Conservation (phyloP, 2,113 vertebrate genomes). For the Erpornis zantholeuca region DNA sequence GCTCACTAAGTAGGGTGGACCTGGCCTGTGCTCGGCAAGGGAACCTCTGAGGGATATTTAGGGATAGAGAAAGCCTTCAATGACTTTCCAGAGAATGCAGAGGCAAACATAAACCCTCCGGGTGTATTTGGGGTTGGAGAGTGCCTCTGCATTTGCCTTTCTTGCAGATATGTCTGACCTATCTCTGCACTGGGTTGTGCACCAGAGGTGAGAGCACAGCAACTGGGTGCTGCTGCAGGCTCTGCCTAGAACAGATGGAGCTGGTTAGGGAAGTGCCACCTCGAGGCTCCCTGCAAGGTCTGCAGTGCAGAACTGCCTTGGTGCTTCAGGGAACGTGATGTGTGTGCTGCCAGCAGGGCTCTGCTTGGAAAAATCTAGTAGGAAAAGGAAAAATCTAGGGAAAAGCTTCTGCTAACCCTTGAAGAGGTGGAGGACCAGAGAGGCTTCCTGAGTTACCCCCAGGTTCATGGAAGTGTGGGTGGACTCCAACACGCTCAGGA, state of each 20-base stretch:
- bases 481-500: neutral
- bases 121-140: neutral
- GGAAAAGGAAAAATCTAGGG: neutral
- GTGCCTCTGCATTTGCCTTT: neutral
- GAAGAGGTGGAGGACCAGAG: neutral
- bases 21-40: neutral
- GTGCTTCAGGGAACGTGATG: neutral
- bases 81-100: neutral
- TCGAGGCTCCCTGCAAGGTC: neutral
- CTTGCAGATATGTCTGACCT: neutral
- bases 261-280: neutral
- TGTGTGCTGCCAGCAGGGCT: fast-evolving
- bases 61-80: neutral
- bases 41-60: neutral
- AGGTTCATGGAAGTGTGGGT: neutral
- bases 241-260: neutral
- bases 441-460: neutral
- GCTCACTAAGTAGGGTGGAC: neutral
- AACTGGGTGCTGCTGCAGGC: neutral
- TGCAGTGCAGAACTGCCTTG: neutral
- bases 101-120: neutral
- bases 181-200: neutral
- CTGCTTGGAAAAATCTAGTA: neutral
- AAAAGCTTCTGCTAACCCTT: neutral
- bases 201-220: neutral